Evolutionary conservation across 2,888 invertebrate genomes (phyloP).

Genomic region (Eristalis pertinax): DNA sequence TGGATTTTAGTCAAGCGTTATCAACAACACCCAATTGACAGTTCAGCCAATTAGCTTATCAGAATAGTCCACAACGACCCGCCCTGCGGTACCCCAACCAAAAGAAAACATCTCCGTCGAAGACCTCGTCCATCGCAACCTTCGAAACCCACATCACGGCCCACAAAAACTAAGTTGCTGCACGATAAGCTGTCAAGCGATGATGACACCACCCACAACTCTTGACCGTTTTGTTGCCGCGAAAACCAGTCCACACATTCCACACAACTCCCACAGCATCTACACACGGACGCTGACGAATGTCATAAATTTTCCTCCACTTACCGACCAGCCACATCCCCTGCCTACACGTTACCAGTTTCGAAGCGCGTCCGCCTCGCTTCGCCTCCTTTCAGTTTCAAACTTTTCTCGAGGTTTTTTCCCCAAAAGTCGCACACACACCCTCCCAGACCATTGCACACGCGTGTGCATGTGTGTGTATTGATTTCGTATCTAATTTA

Average conservation of each 20-base stretch:
- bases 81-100: background rate
- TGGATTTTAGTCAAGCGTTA: too few relatives aligned
- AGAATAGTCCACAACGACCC: background rate
- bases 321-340: background rate
- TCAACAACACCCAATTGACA: too few relatives aligned
- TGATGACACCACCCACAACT: background rate
- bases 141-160: background rate
- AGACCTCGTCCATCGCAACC: background rate
- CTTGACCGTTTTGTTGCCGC: background rate
- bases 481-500: conserved; percentile 39
- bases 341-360: background rate
- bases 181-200: background rate
- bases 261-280: conserved; percentile 14
- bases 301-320: conserved; percentile 32
- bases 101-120: background rate
- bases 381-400: background rate
- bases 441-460: background rate
- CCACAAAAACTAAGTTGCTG: too few relatives aligned
- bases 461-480: background rate
- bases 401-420: background rate
- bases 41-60: too few relatives aligned
- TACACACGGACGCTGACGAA: background rate
- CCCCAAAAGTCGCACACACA: background rate
- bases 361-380: background rate
- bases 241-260: conserved; percentile 10